Base-by-base conservation (phyloP, 2,113 vertebrate genomes). In the Neotoma lepida region DNA sequence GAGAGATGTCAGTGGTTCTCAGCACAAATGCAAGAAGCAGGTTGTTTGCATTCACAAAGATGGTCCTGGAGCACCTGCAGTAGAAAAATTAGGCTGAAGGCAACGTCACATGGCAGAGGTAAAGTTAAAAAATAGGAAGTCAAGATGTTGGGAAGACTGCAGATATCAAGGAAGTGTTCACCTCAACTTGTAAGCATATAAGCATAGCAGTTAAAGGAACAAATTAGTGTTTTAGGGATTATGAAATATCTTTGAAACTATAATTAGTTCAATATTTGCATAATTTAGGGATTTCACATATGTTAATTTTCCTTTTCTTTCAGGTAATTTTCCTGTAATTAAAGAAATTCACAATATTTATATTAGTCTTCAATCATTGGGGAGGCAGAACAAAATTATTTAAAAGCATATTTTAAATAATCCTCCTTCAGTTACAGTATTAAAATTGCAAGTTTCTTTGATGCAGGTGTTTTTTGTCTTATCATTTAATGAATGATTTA, bases 401-500 rank as follows among this genome's bases (percentile, higher is more conserved):
- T 35, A 61, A 92, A 81, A 81, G 44, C 0, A 54, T 2, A 24
- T 51, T 86, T 93, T 94, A n/a, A n/a, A n/a, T n/a, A n/a, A n/a
- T 39, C 30, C 15, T 74, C 12, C 17, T 86, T 86, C 6, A 86
- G 6, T 90, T 88, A 68, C 12, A 20, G 58, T 90, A 22, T 82
- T 70, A 89, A 41, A n/a, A 24, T 90, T 41, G 20, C 1, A 90
- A 71, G 1, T 20, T 95, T 93, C 14, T 94, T 89, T 64, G 30
- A 1, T 0, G 0, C 7, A 80, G 22, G 66, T 2, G 41, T 46
- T 41, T 93, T 0, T 30, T 20, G 1, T 87, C 90, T 92, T 92
- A 81, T 61, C 24, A 90, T 58, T 93, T 81, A 88, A 95, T 28
- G 66, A 74, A 73, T 87, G 54, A 89, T 81, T 88, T 82, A 44